A percentile compares a stretch with the other conserved stretches of the same genome.
phyloP scores from a whole-genome alignment of 92 coral and sea anemone species.

The Umimayanthus kanabou region DNA sequence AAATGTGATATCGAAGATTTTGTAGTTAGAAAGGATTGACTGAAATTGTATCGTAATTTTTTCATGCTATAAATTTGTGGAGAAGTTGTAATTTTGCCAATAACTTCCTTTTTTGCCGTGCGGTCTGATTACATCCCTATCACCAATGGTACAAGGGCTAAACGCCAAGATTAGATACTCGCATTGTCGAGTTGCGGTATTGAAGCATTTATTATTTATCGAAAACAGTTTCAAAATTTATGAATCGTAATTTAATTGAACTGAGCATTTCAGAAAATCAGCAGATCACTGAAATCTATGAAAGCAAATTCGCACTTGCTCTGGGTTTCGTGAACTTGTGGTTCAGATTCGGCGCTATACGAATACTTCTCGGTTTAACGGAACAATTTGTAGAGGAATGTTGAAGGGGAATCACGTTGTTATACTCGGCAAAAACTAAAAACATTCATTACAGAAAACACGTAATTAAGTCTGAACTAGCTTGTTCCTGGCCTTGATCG shows the following conservation, averaged over 20 bases:
- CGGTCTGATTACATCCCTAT: conserved; percentile 8
- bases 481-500: background rate
- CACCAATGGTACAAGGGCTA: background rate
- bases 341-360: background rate
- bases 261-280: conserved; percentile 15
- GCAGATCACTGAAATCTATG: background rate
- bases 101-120: background rate
- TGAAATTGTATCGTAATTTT: background rate
- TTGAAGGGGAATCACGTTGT: background rate
- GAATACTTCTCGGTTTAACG: background rate
- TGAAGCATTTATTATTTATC: conserved; percentile 31
- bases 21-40: too few relatives aligned
- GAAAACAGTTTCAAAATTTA: conserved; percentile 31
- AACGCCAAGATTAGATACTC: background rate
- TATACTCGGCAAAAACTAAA: background rate
- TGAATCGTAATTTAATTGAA: conserved; percentile 32
- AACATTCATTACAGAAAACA: background rate
- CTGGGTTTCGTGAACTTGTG: background rate
- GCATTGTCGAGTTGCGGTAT: conserved; percentile 24
- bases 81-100: background rate
- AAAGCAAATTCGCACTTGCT: background rate
- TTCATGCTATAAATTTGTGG: background rate
- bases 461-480: background rate
- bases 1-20: background rate
- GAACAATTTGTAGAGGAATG: background rate